These are phyloP conservation scores for Antitype chi DNA, from an alignment of 2,888 invertebrate genomes.

Conservation along the genomic window DNA sequence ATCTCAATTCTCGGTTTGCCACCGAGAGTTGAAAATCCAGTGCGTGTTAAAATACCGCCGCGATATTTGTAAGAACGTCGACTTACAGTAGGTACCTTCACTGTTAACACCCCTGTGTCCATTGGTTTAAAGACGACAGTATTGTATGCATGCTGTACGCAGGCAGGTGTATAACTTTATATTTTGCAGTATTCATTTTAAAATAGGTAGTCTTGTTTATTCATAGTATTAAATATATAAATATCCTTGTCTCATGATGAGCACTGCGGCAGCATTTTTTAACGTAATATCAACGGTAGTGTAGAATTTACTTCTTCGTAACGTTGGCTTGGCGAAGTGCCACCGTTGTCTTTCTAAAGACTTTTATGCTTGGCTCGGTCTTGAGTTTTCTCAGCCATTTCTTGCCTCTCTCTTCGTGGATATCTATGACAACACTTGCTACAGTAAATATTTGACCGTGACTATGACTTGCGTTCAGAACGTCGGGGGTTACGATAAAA, in stretches of 20 bases:
- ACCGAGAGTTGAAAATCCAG: too few relatives aligned
- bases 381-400: slow-evolving; percentile 42
- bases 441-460: slow-evolving; percentile 3
- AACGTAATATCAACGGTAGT: slow-evolving; percentile 36
- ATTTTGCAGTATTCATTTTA: background rate
- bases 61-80: too few relatives aligned
- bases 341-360: slow-evolving; percentile 26
- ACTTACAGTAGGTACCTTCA: background rate
- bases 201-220: slow-evolving; percentile 6
- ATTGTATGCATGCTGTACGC: background rate
- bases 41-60: too few relatives aligned
- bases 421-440: slow-evolving; percentile 11
- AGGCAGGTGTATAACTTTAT: background rate
- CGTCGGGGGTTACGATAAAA: background rate
- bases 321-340: slow-evolving; percentile 38
- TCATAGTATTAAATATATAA: slow-evolving; percentile 42
- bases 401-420: slow-evolving; percentile 40
- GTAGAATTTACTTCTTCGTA: slow-evolving; percentile 24
- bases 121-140: background rate
- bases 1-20: too few relatives aligned
- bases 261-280: slow-evolving; percentile 58
- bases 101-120: background rate
- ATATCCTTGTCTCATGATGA: slow-evolving; percentile 48
- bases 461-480: background rate
- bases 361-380: slow-evolving; percentile 43